Base-by-base conservation (phyloP, 2,888 invertebrate genomes). In the Diploptera punctata region DNA sequence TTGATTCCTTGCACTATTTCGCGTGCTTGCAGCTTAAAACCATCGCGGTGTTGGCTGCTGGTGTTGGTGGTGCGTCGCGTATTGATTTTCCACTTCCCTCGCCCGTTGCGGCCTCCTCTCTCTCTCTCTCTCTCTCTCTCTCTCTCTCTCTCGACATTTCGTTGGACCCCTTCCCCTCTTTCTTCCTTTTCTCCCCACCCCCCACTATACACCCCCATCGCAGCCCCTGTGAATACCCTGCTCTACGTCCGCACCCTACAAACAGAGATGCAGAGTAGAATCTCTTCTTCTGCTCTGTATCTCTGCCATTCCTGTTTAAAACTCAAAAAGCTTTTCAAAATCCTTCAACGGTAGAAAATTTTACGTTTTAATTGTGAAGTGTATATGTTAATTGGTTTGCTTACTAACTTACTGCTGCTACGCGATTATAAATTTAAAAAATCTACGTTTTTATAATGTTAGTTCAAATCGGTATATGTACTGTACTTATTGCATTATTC, bases 61-160 rank as follows among this genome's bases (percentile, higher is more conserved):
- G 21, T 57, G 16, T 7, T 13, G n/a, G 24, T 16, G 57, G 54
- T 57, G 24, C 24, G 57, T 26, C 7, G 4, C n/a, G 24, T 57
- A 57, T 57, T 57, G 57, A 57, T 57, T 57, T 57, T 57, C 57
- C n/a, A n/a, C 57, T 68, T 52, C 57, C 57, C 26, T 43, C 68
- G 1, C 68, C 26, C 38, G 49, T 18, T 49, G 43, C 29, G 31
- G 54, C 43, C 54, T 43, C 52, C 24, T 2, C 52, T 67, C 26
- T 38, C 29, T 67, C 26, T 26, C 29, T n/a, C 43, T 44, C 67
- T n/a, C n/a, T 29, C n/a, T n/a, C 29, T 33, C 43, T 1, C 47
- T 67, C 67, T 1, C 26, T 67, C 67, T n/a, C 67, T 52, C 67
- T 13, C 44, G 13, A 10, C 31, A 67, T 19, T 49, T 62, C 24